Evolutionary conservation across 2,888 invertebrate genomes (phyloP), one percentile per base, ranked within the genome.

Genomic region (Eudemis profundana): DNA sequence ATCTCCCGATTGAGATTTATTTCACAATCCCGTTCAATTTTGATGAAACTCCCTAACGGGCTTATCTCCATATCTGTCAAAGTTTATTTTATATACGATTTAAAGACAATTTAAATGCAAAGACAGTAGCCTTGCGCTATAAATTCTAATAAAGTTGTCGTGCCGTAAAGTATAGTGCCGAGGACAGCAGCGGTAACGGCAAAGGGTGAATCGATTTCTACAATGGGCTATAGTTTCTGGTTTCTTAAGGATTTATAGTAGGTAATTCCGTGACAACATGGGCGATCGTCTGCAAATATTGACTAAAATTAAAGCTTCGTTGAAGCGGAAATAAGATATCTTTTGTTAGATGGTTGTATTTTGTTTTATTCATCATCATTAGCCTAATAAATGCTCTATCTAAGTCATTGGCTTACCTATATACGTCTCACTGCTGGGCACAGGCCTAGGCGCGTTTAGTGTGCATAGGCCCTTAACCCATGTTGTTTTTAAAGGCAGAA

Each of bases 71-170:
- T 68, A 67, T 69, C 70, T 68, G 64, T 67, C 71, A 63, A 68
- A 67, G 47, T 71, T 72, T 70, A 72, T 56, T 62, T 68, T 72
- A 67, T 64, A 64, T 59, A 63, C 71, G 73, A 74, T 74, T 83
- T 81, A 81, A 72, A 67, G 76, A 72, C 79, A 70, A 85, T 86
- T 86, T 87, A 87, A 86, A 87, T 87, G 86, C 86, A 87, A 84
- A 82, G 84, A 80, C 74, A 78, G 78, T 72, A 72, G 73, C 74
- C 62, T 66, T 66, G 75, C 72, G 69, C 78, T 75, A 83, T 82
- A 84, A 83, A 82, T 83, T 83, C 78, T 76, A 77, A 85, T 85
- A 84, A 84, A 81, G 71, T 74, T 80, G 78, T 73, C 74, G 66
- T 69, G 64, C 68, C 73, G 72, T 76, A 73, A 76, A 74, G 57